Conservation (phyloP, 2,888 invertebrate genomes). For the Osmoderma eremita region DNA sequence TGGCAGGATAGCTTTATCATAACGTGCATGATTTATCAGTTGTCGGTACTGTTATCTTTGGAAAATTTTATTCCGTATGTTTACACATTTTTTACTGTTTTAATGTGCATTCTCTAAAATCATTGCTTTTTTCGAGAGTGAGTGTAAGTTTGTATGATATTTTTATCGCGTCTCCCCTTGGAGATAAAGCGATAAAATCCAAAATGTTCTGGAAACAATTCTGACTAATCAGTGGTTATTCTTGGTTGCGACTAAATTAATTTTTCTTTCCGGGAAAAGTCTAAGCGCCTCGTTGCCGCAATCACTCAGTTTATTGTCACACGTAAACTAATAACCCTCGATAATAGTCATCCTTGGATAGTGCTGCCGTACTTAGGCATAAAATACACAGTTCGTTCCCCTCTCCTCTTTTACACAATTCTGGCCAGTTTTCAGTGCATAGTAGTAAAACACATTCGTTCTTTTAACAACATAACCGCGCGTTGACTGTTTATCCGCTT, state of each 20-base stretch:
- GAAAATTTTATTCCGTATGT: not conserved
- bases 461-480: constrained; percentile 38
- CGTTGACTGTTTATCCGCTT: constrained; percentile 7
- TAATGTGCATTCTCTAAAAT: too few species aligned
- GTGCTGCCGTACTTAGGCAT: constrained; percentile 48
- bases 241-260: not conserved
- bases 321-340: constrained; percentile 23
- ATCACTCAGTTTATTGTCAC: constrained; percentile 27
- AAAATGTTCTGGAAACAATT: constrained; percentile 4
- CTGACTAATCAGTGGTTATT: not conserved
- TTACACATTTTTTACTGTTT: not conserved
- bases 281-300: constrained; percentile 1
- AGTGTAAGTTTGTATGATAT: too few species aligned
- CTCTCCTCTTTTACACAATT: constrained; percentile 44
- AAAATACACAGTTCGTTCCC: constrained; percentile 53
- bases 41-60: too few species aligned
- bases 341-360: constrained; percentile 46
- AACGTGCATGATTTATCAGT: too few species aligned
- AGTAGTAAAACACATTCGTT: constrained; percentile 40
- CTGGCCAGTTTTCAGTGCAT: constrained; percentile 38
- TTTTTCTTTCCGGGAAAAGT: not conserved
- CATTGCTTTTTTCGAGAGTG: too few species aligned
- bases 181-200: not conserved
- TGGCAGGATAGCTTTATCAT: too few species aligned
- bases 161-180: not conserved